Conservation (phyloP, 2,797 vertebrate species). For the Leontocebus nigricollis region DNA sequence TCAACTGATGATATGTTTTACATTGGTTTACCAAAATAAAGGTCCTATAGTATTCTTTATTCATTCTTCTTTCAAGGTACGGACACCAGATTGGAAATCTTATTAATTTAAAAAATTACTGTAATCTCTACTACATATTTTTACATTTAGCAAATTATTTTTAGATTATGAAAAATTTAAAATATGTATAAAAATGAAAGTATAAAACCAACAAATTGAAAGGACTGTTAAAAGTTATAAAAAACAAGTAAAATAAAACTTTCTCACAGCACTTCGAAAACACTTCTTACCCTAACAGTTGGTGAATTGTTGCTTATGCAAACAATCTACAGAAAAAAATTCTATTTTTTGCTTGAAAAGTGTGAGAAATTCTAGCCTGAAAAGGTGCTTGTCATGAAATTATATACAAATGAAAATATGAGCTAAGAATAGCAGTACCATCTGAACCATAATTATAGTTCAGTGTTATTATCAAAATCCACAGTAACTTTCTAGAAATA, state of each 20-base stretch:
- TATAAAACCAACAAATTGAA: not conserved
- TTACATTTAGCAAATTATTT: not conserved
- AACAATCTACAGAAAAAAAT: slow-evolving; percentile 51
- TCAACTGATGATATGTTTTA: not conserved
- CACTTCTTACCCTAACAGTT: slow-evolving; percentile 53
- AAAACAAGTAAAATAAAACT: not conserved
- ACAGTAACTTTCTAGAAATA: slow-evolving; percentile 32
- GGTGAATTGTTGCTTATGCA: slow-evolving; percentile 68
- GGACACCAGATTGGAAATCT: not conserved
- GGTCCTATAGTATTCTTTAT: not conserved
- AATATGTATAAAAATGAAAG: not conserved
- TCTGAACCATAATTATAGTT: slow-evolving; percentile 58
- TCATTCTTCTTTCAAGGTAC: not conserved
- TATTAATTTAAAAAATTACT: not conserved
- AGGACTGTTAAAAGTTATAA: not conserved
- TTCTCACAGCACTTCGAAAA: not conserved
- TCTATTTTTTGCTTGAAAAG: slow-evolving; percentile 62
- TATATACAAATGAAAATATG: slow-evolving; percentile 65
- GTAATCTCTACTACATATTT: not conserved
- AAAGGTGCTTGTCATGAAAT: slow-evolving; percentile 75
- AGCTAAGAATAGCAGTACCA: slow-evolving; percentile 71
- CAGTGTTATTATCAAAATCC: slow-evolving; percentile 40
- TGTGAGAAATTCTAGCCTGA: slow-evolving; percentile 62
- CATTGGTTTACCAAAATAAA: not conserved
- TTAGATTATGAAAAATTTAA: not conserved